Conservation (phyloP, 2,888 invertebrate species). For the Xylota sylvarum region DNA sequence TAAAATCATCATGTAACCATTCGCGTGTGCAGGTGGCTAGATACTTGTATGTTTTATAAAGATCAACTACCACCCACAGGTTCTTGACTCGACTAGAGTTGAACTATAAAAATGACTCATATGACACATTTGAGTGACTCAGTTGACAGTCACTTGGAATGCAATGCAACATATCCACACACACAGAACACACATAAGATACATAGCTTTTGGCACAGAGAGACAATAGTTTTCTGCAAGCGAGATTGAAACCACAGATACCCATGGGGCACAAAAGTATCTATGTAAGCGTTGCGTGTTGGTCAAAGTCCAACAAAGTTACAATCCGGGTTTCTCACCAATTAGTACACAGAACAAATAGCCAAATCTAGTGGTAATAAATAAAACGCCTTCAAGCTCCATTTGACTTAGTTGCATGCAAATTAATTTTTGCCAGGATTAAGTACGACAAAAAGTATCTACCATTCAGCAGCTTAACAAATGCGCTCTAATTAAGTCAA, state of each 20-base stretch:
- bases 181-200: no score
- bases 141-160: conserved; percentile 34
- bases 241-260: conserved; percentile 28
- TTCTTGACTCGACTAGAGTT: conserved; percentile 6
- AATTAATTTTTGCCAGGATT: conserved; percentile 55
- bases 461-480: conserved; percentile 54
- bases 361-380: conserved; percentile 39
- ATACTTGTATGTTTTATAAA: conserved; percentile 19
- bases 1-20: conserved; percentile 24
- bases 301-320: conserved; percentile 48
- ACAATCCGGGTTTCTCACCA: conserved; percentile 34
- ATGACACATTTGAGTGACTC: conserved; percentile 51
- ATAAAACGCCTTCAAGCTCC: conserved; percentile 57
- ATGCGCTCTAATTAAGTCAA: conserved; percentile 71
- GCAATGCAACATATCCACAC: conserved; percentile 22
- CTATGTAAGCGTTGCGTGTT: neutral
- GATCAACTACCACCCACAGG: conserved; percentile 55
- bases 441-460: conserved; percentile 36
- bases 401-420: conserved; percentile 49
- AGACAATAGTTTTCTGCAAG: conserved; percentile 15
- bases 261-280: neutral
- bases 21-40: conserved; percentile 53
- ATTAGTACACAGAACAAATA: conserved; percentile 46
- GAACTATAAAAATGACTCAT: conserved; percentile 66
- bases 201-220: conserved; percentile 32